Evolutionary conservation across 1,140 invertebrate genomes (phyloP).

Genomic region (Odontomachus brunneus): DNA sequence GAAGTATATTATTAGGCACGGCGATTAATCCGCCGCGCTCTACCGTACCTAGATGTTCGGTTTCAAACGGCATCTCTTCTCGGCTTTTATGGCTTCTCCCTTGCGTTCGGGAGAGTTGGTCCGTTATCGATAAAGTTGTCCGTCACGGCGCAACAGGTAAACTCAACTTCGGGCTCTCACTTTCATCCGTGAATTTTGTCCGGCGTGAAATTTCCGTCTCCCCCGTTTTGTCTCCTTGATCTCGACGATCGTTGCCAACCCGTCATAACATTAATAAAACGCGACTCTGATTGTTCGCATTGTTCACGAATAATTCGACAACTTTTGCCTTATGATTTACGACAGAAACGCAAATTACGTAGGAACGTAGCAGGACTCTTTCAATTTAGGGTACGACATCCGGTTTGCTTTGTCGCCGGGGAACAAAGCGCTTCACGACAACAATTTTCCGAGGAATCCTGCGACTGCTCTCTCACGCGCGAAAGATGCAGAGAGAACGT

Average conservation of each 20-base stretch:
- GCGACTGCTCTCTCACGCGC: not conserved
- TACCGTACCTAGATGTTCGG: slow-evolving; percentile 3
- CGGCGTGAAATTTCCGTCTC: not conserved
- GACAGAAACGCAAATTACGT: not conserved
- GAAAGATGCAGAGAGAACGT: not conserved
- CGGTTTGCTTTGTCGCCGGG: not conserved
- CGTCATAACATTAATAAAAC: too few relatives aligned
- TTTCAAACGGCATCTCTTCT: slow-evolving; percentile 1
- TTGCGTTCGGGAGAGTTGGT: too few relatives aligned
- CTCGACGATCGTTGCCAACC: too few relatives aligned
- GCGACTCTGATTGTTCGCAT: too few relatives aligned
- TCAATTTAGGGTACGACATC: not conserved
- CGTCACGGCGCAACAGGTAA: slow-evolving; percentile 57
- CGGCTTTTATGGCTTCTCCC: too few relatives aligned
- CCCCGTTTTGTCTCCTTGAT: not conserved
- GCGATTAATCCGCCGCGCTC: not conserved
- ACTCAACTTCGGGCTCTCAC: slow-evolving; percentile 26
- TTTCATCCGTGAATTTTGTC: not conserved
- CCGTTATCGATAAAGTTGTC: slow-evolving; percentile 32
- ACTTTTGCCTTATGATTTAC: not conserved
- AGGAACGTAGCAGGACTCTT: not conserved
- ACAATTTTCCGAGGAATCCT: slow-evolving; percentile 15
- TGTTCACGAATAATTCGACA: too few relatives aligned
- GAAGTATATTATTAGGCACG: not conserved
- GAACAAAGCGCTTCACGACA: slow-evolving; percentile 8